Base-by-base conservation (phyloP, 1,140 invertebrate genomes). In the Drosophila orena region DNA sequence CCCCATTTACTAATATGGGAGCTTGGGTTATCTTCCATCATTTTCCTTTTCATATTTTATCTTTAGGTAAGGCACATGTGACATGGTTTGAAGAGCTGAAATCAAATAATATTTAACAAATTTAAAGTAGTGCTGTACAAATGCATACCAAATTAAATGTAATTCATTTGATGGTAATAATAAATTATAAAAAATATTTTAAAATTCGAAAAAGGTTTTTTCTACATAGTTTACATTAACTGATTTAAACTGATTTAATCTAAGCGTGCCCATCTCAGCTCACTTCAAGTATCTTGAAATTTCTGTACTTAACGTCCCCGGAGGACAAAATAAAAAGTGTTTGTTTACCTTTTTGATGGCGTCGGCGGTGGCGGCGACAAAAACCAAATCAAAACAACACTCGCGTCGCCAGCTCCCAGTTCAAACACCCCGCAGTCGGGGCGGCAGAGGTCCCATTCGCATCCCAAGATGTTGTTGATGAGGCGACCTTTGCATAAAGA, bases 331-430 rank as follows among this genome's bases (percentile, higher is more conserved):
- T 30, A 46, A 54, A 61, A 64, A 56, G 47, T 35, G 64, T 35
- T 70, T 70, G 66, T 84, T 84, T 84, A 84, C 80, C 80, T 84
- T 83, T 84, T 71, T 47, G 40, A 70, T 70, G 66, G 66, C 64
- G 66, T 70, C 60, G 75, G 60, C 40, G 65, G 54, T 44, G 61
- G 57, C 68, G 66, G 53, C 77, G 68, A 79, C 75, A 80, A 80
- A 84, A 85, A 70, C 73, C 77, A 80, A 85, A 84, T 84, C 81
- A 85, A 84, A 84, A 84, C 81, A 81, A 42, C 54, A 43, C 59
- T 44, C 58, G 20, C 49, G 40, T 55, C 52, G 38, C 66, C 64
- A 20, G 35, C 66, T 49, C 50, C 11, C 79, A 85, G 81, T 84
- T 77, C 77, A 84, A 85, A 73, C 58, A 84, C 81, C 77, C 71